These are phyloP conservation scores for Metopia argyrocephala DNA, from an alignment of 2,888 invertebrate genomes.

Conservation along the genomic window DNA sequence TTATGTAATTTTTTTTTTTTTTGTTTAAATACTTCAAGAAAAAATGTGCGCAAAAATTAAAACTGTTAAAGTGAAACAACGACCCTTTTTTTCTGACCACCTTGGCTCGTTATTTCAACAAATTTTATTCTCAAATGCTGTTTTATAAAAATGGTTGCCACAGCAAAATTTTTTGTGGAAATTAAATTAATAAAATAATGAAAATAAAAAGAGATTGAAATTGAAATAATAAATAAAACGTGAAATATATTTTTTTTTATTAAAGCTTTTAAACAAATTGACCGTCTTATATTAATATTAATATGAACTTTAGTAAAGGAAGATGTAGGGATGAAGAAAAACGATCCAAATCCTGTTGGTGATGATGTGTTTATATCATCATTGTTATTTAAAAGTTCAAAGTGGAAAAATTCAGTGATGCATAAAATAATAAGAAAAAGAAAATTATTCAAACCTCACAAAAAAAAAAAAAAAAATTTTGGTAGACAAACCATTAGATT, in stretches of 20 bases:
- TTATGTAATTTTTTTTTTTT: not conserved
- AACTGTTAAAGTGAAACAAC: too few species aligned
- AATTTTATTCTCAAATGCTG: not conserved
- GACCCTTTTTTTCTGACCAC: not conserved
- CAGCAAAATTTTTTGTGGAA: not conserved
- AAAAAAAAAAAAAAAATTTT: too few species aligned
- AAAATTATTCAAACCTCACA: too few species aligned
- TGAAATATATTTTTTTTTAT: constrained; percentile 28
- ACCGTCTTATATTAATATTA: constrained; percentile 37
- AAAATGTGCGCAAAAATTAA: not conserved
- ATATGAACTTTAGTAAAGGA: too few species aligned
- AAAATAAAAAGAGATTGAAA: not conserved
- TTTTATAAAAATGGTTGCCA: not conserved
- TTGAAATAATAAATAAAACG: not conserved
- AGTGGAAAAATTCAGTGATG: too few species aligned
- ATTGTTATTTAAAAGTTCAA: too few species aligned
- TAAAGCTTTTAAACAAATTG: constrained; percentile 61
- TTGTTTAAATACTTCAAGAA: not conserved
- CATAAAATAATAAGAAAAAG: too few species aligned
- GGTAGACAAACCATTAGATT: too few species aligned
- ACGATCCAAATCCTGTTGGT: too few species aligned
- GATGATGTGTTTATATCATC: too few species aligned
- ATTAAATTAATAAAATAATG: too few species aligned
- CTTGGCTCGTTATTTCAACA: not conserved
- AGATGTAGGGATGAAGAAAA: too few species aligned